Base-by-base conservation (phyloP, 2,113 vertebrate genomes). In the Neogale vison region DNA sequence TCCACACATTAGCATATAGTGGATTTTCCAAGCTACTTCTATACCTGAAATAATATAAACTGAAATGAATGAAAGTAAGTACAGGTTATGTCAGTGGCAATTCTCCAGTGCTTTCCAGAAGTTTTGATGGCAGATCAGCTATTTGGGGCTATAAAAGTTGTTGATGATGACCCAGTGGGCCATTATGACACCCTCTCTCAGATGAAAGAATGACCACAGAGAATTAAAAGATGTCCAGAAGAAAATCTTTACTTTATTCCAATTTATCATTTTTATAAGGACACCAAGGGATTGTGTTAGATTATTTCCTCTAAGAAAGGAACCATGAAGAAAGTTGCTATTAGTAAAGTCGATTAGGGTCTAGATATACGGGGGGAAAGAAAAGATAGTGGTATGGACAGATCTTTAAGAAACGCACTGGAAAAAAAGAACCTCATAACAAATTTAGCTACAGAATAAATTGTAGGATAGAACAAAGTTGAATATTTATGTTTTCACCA, bases 1-100 rank as follows among this genome's bases (percentile, higher is more conserved):
- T 23, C 83, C 55, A 93, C 57, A 83, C 11, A 97, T 94, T 97
- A 95, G 59, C 86, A 96, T 86, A 94, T 90, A 90, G 91, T 96
- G n/a, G 59, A 94, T 96, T 96, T 97, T 90, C 20, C n/a, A 84
- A 31, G 59, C 13, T 89, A 52, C 59, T 52, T 94, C 92, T 97
- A 71, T 94, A 90, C 21, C 59, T 88, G 93, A 92, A 96, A 95
- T 91, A 90, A 85, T 95, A 65, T 72, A 79, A 95, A 11, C 24
- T 39, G 0, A 93, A 96, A 84, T 65, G 76, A 97, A 63, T 93
- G 11, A 93, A 97, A 96, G n/a, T 82, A 81, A 69, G 26, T 55
- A 55, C 29, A 90, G 4, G 4, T 69, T 88, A 95, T 94, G 88
- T 91, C 67, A 88, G 29, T 42, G 72, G 47, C 57, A 92, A 79